Evolutionary conservation across 2,888 invertebrate genomes (phyloP).

Genomic region (Dichetophora obliterata): DNA sequence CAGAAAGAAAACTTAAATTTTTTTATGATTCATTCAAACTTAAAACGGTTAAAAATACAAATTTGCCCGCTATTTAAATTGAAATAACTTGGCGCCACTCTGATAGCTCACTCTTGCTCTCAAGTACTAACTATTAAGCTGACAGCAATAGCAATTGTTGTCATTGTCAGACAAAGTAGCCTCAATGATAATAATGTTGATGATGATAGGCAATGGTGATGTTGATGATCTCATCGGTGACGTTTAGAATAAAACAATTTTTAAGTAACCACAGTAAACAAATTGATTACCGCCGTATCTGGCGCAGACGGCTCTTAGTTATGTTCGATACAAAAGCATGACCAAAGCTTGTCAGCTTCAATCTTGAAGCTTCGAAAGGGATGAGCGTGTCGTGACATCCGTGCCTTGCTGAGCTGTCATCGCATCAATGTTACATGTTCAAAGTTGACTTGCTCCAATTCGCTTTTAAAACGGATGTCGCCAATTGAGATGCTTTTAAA

Average conservation of each 20-base stretch:
- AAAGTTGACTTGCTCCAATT: too few species aligned
- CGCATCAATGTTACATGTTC: too few species aligned
- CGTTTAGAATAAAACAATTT: too few species aligned
- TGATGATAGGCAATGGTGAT: neutral
- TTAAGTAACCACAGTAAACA: neutral
- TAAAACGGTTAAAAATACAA: neutral
- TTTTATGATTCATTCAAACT: neutral
- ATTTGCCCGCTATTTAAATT: neutral
- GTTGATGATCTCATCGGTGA: neutral
- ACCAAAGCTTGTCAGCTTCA: neutral
- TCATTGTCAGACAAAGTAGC: neutral
- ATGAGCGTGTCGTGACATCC: neutral
- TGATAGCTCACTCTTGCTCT: neutral
- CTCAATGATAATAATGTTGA: neutral
- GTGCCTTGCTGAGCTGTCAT: neutral
- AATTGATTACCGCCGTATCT: neutral
- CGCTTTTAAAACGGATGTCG: neutral
- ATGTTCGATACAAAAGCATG: neutral
- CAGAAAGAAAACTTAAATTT: too few species aligned
- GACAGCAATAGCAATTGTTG: neutral
- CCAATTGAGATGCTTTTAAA: constrained; percentile 24
- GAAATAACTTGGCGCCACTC: neutral
- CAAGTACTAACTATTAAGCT: neutral
- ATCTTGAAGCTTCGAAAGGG: constrained; percentile 8
- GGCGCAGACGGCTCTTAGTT: neutral